Conservation (phyloP, 2,888 invertebrate species). For the Metalampra italica region DNA sequence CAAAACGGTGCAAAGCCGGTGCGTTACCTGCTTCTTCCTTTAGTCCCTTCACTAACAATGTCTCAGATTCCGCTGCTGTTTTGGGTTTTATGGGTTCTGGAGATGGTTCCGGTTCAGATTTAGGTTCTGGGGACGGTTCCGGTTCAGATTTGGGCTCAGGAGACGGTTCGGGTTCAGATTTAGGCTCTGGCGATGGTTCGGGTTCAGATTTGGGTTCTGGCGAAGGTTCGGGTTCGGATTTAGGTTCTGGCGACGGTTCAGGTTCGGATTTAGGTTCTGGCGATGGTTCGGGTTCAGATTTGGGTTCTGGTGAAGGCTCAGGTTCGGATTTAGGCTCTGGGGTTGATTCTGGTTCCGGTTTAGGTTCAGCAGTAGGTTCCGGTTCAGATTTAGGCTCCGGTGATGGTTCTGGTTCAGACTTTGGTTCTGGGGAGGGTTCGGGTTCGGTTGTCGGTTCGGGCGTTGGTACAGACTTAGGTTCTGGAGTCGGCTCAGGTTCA, state of each 20-base stretch:
- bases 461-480: constrained; percentile 41
- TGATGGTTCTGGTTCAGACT: constrained; percentile 33
- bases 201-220: constrained; percentile 59
- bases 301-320: constrained; percentile 50
- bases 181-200: constrained; percentile 50
- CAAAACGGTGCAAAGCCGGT: constrained; percentile 49
- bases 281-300: constrained; percentile 54
- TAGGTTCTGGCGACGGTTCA: constrained; percentile 54
- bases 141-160: constrained; percentile 43
- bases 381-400: constrained; percentile 28
- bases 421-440: constrained; percentile 41
- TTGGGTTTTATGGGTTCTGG: constrained; percentile 49
- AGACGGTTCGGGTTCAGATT: constrained; percentile 53
- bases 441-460: constrained; percentile 50
- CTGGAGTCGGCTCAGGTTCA: constrained; percentile 53
- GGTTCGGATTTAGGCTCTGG: constrained; percentile 44
- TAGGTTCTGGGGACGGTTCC: constrained; percentile 43
- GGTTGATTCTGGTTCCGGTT: constrained; percentile 52
- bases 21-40: constrained; percentile 72
- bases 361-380: constrained; percentile 44
- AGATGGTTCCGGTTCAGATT: constrained; percentile 54
- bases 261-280: constrained; percentile 58
- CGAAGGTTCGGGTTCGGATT: constrained; percentile 40
- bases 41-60: constrained; percentile 73
- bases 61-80: constrained; percentile 62